Base-by-base conservation (phyloP, 1,140 invertebrate species). In the Lepidotrigona ventralis region DNA sequence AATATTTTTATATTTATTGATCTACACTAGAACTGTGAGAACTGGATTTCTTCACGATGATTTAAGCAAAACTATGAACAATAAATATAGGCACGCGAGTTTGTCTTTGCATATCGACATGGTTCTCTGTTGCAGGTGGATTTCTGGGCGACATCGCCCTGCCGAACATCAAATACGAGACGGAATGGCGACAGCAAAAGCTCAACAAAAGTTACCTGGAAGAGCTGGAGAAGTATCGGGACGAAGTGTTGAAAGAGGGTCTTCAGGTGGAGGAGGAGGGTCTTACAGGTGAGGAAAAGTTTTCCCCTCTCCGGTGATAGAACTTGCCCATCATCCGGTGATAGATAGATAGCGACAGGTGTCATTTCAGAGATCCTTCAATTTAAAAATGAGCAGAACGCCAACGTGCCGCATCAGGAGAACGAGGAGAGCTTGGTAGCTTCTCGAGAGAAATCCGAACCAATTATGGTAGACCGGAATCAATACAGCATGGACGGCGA, bases 61-160 rank as follows among this genome's bases (percentile, higher is more conserved):
- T n/a, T n/a, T n/a, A n/a, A n/a, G n/a, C n/a, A n/a, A n/a, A n/a
- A n/a, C n/a, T n/a, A n/a, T n/a, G n/a, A n/a, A n/a, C n/a, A n/a
- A n/a, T n/a, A n/a, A n/a, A n/a, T n/a, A n/a, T n/a, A n/a, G n/a
- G n/a, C n/a, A n/a, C n/a, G n/a, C n/a, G n/a, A n/a, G n/a, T n/a
- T n/a, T n/a, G n/a, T n/a, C 26, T 69, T 66, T 51, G 3, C 5
- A n/a, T n/a, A 23, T 84, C 23, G 70, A 63, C 69, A 4, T 75
- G 80, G 8, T 76, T 33, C 33, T 26, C 9, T 19, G 29, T 94
- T 95, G 60, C 94, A 98, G 97, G 95, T 87, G 96, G 95, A 26
- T 98, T 97, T 88, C 94, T 96, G 92, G 97, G 97, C 8, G 97
- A 98, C 90, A 98, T 98, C 69, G 97, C 97, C 0, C 93, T 98